These are phyloP conservation scores for Zygogramma bicolorata DNA, from an alignment of 2,888 invertebrate genomes.

Conservation along the genomic window DNA sequence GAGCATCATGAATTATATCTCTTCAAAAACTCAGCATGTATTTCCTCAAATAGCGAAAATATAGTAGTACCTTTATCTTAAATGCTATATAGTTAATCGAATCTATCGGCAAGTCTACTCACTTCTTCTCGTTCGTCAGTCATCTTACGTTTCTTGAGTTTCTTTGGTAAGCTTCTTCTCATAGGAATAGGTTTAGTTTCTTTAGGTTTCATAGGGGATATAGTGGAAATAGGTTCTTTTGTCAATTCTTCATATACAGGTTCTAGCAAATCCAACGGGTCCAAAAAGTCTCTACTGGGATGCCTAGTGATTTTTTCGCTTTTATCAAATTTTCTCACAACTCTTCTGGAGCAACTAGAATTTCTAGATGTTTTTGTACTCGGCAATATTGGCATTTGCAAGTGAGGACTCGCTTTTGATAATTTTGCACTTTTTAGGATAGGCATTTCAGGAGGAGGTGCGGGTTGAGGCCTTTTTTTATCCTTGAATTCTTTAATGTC, in stretches of 20 bases:
- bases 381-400: conserved; percentile 28
- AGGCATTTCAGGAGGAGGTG: conserved; percentile 26
- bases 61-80: too few species aligned
- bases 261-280: conserved; percentile 60
- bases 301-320: conserved; percentile 27
- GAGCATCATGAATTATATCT: too few species aligned
- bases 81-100: background rate
- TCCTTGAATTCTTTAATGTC: conserved; percentile 26
- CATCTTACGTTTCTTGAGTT: conserved; percentile 47
- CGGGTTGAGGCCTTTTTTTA: conserved; percentile 16
- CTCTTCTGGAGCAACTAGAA: conserved; percentile 12
- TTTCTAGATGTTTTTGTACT: conserved; percentile 17
- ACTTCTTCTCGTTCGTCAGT: conserved; percentile 53
- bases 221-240: conserved; percentile 42
- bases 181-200: conserved; percentile 39
- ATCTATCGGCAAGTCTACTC: conserved; percentile 20
- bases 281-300: conserved; percentile 47
- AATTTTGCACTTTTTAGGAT: conserved; percentile 24
- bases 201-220: conserved; percentile 32
- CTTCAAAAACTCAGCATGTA: too few species aligned
- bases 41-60: background rate
- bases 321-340: conserved; percentile 29
- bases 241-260: conserved; percentile 61
- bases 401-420: conserved; percentile 22
- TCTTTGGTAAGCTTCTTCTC: conserved; percentile 39